These are phyloP conservation scores for Gryon sp. DNA, from an alignment of 1,140 invertebrate genomes.

Conservation along the genomic window DNA sequence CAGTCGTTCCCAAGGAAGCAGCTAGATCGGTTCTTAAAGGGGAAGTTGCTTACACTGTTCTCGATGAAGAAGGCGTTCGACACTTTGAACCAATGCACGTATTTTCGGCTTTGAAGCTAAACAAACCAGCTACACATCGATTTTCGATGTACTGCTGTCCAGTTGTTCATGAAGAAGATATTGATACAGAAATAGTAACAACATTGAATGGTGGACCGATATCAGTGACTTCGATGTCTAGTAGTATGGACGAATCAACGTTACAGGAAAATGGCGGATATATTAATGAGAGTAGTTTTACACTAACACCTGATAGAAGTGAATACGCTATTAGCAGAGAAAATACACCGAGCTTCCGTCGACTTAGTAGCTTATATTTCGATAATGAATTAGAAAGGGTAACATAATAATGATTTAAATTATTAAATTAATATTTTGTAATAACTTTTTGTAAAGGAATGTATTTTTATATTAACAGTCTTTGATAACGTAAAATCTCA, in stretches of 20 bases:
- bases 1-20: slow-evolving; percentile 87
- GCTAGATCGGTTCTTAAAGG: slow-evolving; percentile 86
- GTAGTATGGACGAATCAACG: slow-evolving; percentile 67
- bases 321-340: slow-evolving; percentile 70
- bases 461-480: not conserved
- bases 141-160: slow-evolving; percentile 85
- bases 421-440: too few relatives aligned
- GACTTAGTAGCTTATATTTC: slow-evolving; percentile 67
- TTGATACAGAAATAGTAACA: slow-evolving; percentile 70
- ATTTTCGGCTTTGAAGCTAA: slow-evolving; percentile 84
- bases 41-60: slow-evolving; percentile 86
- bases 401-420: too few relatives aligned
- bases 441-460: too few relatives aligned
- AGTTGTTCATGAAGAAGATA: slow-evolving; percentile 80
- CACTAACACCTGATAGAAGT: slow-evolving; percentile 66
- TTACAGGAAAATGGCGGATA: slow-evolving; percentile 62
- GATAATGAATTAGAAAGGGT: slow-evolving; percentile 68
- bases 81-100: slow-evolving; percentile 89
- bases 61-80: slow-evolving; percentile 87
- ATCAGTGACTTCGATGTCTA: slow-evolving; percentile 67
- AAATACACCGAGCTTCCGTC: slow-evolving; percentile 76
- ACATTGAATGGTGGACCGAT: slow-evolving; percentile 66
- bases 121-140: slow-evolving; percentile 82
- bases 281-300: slow-evolving; percentile 65
- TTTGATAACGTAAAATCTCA: slow-evolving; percentile 13